A percentile compares a stretch with the other conserved stretches of the same genome.
Conservation (phyloP, 2,113 vertebrate genomes). For the Gopherus flavomarginatus region DNA sequence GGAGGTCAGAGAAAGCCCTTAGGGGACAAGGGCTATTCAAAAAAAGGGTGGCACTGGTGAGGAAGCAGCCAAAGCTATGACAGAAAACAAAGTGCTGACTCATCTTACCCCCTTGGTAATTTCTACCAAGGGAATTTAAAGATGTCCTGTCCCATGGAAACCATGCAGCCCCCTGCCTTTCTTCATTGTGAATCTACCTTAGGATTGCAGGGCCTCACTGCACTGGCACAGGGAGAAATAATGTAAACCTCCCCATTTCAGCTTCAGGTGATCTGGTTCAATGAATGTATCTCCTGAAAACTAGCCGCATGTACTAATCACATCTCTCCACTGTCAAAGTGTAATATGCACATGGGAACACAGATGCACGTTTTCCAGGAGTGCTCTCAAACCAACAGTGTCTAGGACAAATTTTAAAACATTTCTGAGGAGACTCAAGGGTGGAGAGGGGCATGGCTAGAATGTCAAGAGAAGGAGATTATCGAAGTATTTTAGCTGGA, state of each 20-base stretch:
- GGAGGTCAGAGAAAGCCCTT: not conserved
- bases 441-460: no score
- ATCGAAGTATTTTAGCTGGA: not conserved
- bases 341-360: not conserved
- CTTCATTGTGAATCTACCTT: not conserved
- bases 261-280: not conserved
- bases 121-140: not conserved
- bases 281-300: not conserved
- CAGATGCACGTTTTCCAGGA: not conserved
- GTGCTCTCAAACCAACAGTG: not conserved
- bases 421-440: not conserved
- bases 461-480: not conserved
- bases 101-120: not conserved
- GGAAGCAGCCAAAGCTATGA: not conserved
- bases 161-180: not conserved
- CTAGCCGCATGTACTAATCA: not conserved
- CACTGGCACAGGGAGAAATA: not conserved
- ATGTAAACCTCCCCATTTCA: not conserved
- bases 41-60: not conserved
- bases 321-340: not conserved
- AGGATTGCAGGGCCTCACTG: not conserved
- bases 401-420: not conserved
- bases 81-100: not conserved
- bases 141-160: not conserved
- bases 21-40: not conserved